Evolutionary conservation across 2,113 vertebrate species (phyloP).

Genomic region (Cardinalis cardinalis): DNA sequence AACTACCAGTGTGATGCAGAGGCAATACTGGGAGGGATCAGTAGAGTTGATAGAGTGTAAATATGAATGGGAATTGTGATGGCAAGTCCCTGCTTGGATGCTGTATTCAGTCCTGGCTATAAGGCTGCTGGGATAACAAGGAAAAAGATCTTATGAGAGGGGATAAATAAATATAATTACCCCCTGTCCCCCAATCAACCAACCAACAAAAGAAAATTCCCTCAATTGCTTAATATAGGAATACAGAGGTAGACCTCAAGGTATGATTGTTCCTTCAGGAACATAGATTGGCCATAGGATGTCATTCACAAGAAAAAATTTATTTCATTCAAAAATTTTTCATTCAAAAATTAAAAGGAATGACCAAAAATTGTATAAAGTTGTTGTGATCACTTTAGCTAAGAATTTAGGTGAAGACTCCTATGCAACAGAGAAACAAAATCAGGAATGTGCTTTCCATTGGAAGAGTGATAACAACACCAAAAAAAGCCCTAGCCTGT

Average conservation of each 20-base stretch:
- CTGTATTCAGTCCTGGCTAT: background rate
- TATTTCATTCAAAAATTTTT: too few species aligned
- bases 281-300: accelerated
- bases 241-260: background rate
- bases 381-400: background rate
- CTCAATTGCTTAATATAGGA: background rate
- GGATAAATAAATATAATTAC: background rate
- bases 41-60: background rate
- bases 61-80: background rate
- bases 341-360: background rate
- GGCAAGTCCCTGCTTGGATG: background rate
- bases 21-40: background rate
- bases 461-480: background rate
- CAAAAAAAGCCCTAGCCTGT: background rate
- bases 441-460: background rate
- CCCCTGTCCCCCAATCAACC: background rate
- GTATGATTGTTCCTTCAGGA: background rate
- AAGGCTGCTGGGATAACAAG: background rate
- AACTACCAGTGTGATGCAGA: background rate
- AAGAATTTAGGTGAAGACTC: background rate
- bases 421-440: background rate
- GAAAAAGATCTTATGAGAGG: background rate
- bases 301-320: background rate
- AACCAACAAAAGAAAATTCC: background rate
- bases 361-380: background rate